Base-by-base conservation (phyloP, 2,888 invertebrate species). In the Xanthorhoe designata region DNA sequence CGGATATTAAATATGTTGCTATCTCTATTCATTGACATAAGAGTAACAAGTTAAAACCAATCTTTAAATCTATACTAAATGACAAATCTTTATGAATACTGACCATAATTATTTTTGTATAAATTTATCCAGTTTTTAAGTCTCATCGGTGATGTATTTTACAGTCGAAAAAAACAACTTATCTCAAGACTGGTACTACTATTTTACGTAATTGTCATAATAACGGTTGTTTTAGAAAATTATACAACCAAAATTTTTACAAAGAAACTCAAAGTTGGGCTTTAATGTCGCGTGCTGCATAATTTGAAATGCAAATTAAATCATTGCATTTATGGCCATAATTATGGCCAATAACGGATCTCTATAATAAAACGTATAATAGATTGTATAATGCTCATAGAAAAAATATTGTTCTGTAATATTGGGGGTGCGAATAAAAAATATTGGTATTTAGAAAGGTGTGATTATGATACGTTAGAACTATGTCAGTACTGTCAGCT, bases 361-460 rank as follows among this genome's bases (percentile, higher is more conserved):
- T 42, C 45, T 60, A 60, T 24, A 24, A 63, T 56, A 17, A 42
- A n/a, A 17, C 10, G 49, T 42, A 55, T 42, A 60, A 62, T 64
- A 62, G 60, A 60, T 65, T 29, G 45, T 50, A 54, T 38, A 29
- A 42, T 42, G 54, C 19, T 54, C 58, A 56, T 5, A 55, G 58
- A 57, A 61, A 61, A 56, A 35, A 57, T 57, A 61, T 61, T 66
- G 64, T 51, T 58, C 53, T 55, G 10, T 54, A 69, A 63, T 63
- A 66, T 32, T 10, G 55, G 57, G 64, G 54, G 64, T 35, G 56
- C 57, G 58, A 52, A 53, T 51, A 38, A 58, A 64, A 61, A 52
- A 52, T 38, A 61, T 57, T 38, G 59, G 66, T 19, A 45, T 61
- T 57, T 60, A 53, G 60, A 69, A 66, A 69, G 60, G 69, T 69